phyloP scores from a whole-genome alignment of 2,113 vertebrate genomes.

The Phylloscopus trochilus region DNA sequence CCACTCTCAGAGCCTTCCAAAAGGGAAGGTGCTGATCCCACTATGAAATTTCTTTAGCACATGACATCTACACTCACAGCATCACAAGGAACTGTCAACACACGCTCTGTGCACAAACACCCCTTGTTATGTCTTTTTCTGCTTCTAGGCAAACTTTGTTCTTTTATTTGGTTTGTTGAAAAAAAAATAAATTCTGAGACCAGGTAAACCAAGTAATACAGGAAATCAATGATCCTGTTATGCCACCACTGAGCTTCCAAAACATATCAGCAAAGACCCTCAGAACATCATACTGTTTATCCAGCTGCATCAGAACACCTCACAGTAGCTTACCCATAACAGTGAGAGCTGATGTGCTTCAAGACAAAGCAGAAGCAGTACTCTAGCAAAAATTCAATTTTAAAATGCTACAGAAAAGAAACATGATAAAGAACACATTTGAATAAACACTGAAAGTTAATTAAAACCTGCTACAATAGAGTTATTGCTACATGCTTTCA shows the following conservation, averaged over 20 bases:
- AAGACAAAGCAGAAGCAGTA: background rate
- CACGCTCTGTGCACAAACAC: background rate
- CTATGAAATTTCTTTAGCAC: background rate
- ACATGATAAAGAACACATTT: background rate
- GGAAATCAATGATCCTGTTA: background rate
- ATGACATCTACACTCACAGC: background rate
- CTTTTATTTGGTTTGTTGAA: background rate
- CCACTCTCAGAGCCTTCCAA: background rate
- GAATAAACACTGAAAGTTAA: slow-evolving; percentile 8
- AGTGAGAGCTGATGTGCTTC: background rate
- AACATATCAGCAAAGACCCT: background rate
- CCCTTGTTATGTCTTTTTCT: background rate
- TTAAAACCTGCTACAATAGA: background rate
- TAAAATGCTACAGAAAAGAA: background rate
- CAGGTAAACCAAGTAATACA: background rate
- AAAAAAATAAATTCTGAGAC: background rate
- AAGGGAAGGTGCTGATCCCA: background rate
- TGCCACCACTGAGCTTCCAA: background rate
- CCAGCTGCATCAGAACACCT: background rate
- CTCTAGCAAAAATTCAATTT: background rate
- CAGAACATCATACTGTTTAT: background rate
- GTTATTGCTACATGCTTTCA: background rate
- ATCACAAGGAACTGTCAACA: background rate
- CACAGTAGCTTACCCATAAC: background rate
- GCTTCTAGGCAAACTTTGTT: background rate